Evolutionary conservation across 1,140 invertebrate genomes (phyloP).

Genomic region (Macrobrachium nipponense): DNA sequence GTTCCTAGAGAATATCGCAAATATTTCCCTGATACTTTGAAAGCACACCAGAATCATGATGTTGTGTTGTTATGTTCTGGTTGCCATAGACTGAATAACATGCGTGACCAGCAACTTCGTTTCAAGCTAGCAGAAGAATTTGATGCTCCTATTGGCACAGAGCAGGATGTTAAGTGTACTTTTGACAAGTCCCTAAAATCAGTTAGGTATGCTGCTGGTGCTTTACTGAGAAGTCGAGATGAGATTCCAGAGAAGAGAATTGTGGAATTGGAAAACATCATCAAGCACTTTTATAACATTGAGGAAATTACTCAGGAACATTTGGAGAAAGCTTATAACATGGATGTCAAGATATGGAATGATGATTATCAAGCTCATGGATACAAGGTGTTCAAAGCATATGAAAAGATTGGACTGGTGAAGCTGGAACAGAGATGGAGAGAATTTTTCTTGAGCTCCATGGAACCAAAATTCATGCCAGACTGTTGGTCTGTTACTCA

Average conservation of each 20-base stretch:
- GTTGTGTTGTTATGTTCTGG: constrained; percentile 79
- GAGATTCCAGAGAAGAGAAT: constrained; percentile 56
- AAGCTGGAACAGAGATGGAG: constrained; percentile 81
- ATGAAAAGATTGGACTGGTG: constrained; percentile 73
- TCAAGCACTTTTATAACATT: constrained; percentile 67
- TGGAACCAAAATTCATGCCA: constrained; percentile 81
- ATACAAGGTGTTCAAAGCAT: constrained; percentile 77
- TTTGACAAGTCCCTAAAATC: constrained; percentile 69
- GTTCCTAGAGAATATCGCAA: constrained; percentile 87
- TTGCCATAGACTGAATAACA: constrained; percentile 82
- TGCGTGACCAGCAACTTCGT: constrained; percentile 76
- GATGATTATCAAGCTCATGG: constrained; percentile 76
- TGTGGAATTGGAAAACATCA: constrained; percentile 64
- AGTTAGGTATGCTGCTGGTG: constrained; percentile 77
- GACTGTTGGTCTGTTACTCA: constrained; percentile 82
- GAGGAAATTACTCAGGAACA: constrained; percentile 66
- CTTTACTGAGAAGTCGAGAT: constrained; percentile 69
- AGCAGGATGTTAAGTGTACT: constrained; percentile 67
- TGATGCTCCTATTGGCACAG: constrained; percentile 74
- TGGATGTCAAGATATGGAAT: constrained; percentile 69
- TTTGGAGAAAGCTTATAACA: constrained; percentile 66
- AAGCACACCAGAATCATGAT: constrained; percentile 87
- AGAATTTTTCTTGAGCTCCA: constrained; percentile 80
- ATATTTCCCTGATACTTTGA: constrained; percentile 83
- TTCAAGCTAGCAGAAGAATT: constrained; percentile 75